Base-by-base conservation (phyloP, 2,797 vertebrate species). In the Chloroceryle amazona region DNA sequence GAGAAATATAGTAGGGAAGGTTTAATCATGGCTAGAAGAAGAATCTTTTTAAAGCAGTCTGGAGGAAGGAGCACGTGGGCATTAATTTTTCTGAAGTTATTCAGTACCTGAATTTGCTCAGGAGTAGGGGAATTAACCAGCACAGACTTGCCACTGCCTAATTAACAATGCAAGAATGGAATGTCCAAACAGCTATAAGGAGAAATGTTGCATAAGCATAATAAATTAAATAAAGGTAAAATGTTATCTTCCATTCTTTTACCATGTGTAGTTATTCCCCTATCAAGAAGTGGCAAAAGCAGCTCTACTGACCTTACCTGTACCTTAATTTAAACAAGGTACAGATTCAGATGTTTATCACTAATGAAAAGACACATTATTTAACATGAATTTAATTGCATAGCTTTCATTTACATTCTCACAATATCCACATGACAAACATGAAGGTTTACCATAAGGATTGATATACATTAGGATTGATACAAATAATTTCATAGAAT, bases 81-180 rank as follows among this genome's bases (percentile, higher is more conserved):
- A 74, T 51, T 74, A 58, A 17, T 70, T 96, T 72, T 91, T 83
- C 29, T 49, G 3, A 83, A 52, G 54, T 65, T 72, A 54, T n/a
- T 82, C 37, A 63, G 44, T 35, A 73, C 15, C 20, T 79, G 58
- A 81, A 55, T 71, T 78, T 88, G 44, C 49, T 81, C 58, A 79
- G 33, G 42, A 31, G 52, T 63, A 81, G 11, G 15, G 72, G 79
- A 93, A 39, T 51, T 58, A 94, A 70, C 91, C 26, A 91, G 93
- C 58, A 68, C 18, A 68, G 72, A 94, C 95, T 88, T 95, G 94
- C 65, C 68, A 70, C 66, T 75, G 72, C 35, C 26, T 78, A 79
- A 92, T 95, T 95, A 94, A 80, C 37, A 73, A 78, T n/a, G 61
- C 86, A 88, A 61, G 72, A 93, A 86, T 29, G 81, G 84, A 93